These are phyloP conservation scores for Myrmecophaga tridactyla DNA, from an alignment of 2,113 vertebrate species.

Conservation along the genomic window DNA sequence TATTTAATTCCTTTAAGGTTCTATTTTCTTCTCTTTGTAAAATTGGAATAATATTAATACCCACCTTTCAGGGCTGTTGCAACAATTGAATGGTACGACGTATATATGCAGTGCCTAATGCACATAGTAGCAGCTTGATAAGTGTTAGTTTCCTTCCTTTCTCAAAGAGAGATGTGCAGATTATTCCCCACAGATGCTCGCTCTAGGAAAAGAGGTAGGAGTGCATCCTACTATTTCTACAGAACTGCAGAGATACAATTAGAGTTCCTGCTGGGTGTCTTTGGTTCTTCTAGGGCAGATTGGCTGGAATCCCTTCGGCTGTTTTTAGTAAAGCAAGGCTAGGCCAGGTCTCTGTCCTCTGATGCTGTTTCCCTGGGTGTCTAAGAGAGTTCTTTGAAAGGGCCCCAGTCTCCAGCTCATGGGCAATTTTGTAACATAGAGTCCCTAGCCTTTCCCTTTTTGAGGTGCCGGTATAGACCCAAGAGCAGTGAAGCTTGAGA, in stretches of 20 bases:
- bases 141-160: not conserved
- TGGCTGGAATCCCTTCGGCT: not conserved
- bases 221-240: not conserved
- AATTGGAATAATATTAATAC: not conserved
- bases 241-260: not conserved
- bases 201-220: not conserved
- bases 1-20: not conserved
- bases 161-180: not conserved
- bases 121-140: not conserved
- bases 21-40: not conserved
- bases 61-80: not conserved
- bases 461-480: not conserved
- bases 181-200: not conserved
- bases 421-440: not conserved
- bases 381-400: not conserved
- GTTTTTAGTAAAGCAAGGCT: not conserved
- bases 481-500: not conserved
- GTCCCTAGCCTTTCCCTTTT: not conserved
- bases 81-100: too few species aligned
- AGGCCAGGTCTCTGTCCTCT: not conserved
- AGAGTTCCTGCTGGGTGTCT: not conserved
- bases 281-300: not conserved
- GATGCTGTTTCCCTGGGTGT: not conserved
- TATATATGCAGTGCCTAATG: not conserved
- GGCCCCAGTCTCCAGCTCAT: fast-evolving